phyloP scores from a whole-genome alignment of 2,888 invertebrate species.

The Leucophenga maculata region DNA sequence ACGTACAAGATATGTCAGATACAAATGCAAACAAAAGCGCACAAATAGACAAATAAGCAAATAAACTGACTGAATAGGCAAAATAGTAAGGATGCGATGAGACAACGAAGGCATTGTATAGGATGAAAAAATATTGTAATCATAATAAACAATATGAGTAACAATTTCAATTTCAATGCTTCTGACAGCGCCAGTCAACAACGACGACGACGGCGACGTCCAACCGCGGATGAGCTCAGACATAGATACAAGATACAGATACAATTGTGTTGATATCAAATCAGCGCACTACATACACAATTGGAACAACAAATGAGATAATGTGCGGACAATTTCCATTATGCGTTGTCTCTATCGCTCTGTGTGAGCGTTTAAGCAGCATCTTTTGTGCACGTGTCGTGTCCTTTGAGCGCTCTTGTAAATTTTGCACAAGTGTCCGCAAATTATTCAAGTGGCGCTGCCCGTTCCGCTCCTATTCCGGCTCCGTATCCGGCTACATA shows the following conservation, averaged over 20 bases:
- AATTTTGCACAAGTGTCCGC: constrained; percentile 13
- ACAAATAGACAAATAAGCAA: neutral
- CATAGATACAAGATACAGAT: constrained; percentile 33
- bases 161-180: constrained; percentile 63
- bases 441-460: constrained; percentile 24
- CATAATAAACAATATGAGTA: constrained; percentile 27
- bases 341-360: neutral
- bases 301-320: constrained; percentile 56
- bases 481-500: neutral
- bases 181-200: constrained; percentile 57
- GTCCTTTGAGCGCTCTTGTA: constrained; percentile 18
- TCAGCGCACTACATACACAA: constrained; percentile 36
- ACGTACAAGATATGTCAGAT: constrained; percentile 47
- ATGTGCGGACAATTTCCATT: constrained; percentile 51
- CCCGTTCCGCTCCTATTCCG: neutral
- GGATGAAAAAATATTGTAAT: neutral
- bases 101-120: neutral
- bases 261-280: constrained; percentile 25
- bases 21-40: constrained; percentile 18
- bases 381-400: constrained; percentile 19
- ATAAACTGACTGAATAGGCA: constrained; percentile 3
- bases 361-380: neutral
- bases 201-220: neutral
- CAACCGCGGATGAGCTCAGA: constrained; percentile 6
- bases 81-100: neutral